These are phyloP conservation scores for Prionailurus viverrinus DNA, from an alignment of 2,113 vertebrate species.

Conservation along the genomic window DNA sequence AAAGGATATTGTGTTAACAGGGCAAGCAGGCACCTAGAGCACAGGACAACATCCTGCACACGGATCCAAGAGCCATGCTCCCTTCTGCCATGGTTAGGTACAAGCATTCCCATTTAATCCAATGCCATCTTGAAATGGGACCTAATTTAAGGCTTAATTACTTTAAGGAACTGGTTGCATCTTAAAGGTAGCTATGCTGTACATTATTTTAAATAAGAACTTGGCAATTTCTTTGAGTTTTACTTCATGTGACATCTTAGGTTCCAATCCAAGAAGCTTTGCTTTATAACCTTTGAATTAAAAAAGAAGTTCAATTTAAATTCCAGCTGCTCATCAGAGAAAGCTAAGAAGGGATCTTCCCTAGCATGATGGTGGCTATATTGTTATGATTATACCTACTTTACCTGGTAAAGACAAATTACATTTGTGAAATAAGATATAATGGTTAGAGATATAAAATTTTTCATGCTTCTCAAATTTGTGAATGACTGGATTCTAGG, in stretches of 20 bases:
- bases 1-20: not conserved
- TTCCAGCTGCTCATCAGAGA: not conserved
- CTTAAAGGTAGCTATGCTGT: not conserved
- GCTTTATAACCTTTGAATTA: conserved; percentile 29
- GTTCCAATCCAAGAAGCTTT: not conserved
- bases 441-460: not conserved
- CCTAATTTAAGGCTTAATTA: not conserved
- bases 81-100: not conserved
- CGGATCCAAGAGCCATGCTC: not conserved
- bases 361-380: not conserved
- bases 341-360: not conserved
- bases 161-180: not conserved
- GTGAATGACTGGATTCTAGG: not conserved
- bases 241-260: not conserved
- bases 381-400: not conserved
- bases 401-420: not conserved
- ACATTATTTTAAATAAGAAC: not conserved
- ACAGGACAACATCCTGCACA: not conserved
- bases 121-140: not conserved
- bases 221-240: not conserved
- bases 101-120: not conserved
- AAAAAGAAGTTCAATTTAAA: conserved; percentile 10
- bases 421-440: not conserved
- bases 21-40: not conserved
- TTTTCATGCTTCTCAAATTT: conserved; percentile 1